Evolutionary conservation across 2,888 invertebrate genomes (phyloP).

Genomic region (Tinea trinotella): DNA sequence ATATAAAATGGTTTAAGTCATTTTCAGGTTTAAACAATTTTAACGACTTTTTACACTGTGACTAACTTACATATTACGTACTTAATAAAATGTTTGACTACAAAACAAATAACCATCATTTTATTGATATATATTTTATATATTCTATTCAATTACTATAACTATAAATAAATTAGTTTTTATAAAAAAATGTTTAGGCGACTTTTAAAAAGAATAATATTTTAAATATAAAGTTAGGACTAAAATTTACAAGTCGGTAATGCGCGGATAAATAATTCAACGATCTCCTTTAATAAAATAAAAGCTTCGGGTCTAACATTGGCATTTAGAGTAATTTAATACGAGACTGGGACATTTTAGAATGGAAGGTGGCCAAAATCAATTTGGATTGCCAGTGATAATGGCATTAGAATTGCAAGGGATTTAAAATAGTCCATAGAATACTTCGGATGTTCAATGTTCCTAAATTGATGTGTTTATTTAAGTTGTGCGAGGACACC

Average conservation of each 20-base stretch:
- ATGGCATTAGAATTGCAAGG: conserved; percentile 7
- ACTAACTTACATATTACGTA: too few species aligned
- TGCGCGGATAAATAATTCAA: conserved; percentile 10
- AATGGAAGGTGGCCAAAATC: conserved; percentile 15
- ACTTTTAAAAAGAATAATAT: too few species aligned
- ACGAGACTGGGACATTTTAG: conserved; percentile 1
- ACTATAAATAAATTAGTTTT: too few species aligned
- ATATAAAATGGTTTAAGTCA: too few species aligned
- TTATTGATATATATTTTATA: too few species aligned
- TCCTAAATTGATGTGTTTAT: background rate
- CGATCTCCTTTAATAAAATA: conserved; percentile 14
- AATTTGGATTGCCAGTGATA: conserved; percentile 15
- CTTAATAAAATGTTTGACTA: too few species aligned
- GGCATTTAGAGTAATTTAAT: conserved; percentile 9
- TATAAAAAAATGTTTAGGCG: too few species aligned
- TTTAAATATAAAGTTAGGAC: background rate
- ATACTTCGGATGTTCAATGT: background rate
- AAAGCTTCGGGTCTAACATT: background rate
- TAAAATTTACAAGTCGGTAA: background rate
- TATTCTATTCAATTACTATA: too few species aligned
- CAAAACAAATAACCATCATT: too few species aligned
- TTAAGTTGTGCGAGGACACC: background rate
- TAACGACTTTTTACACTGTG: too few species aligned
- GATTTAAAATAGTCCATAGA: conserved; percentile 6
- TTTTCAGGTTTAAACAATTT: too few species aligned